phyloP scores from a whole-genome alignment of 1,140 invertebrate species.

The Magallana ariakensis region DNA sequence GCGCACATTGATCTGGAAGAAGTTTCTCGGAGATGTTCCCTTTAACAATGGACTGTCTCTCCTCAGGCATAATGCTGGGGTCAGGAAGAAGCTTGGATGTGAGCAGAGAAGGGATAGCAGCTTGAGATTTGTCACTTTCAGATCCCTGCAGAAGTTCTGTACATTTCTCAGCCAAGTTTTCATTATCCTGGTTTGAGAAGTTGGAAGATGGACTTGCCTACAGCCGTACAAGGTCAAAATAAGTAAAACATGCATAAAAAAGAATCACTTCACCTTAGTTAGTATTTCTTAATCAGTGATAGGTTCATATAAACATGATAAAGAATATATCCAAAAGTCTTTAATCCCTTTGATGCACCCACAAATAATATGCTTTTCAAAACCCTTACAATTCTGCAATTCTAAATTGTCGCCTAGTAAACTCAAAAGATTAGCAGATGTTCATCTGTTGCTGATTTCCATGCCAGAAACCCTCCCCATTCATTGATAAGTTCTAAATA shows the following conservation, averaged over 20 bases:
- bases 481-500: no score
- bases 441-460: no score
- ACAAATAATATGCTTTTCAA: not conserved
- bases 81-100: not conserved
- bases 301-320: not conserved
- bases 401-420: no score
- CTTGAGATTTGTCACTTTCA: not conserved
- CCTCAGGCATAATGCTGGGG: not conserved
- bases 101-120: not conserved
- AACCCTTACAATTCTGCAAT: not conserved
- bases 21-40: not conserved
- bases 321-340: not conserved
- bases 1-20: conserved; percentile 15
- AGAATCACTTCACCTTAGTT: conserved; percentile 21
- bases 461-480: no score
- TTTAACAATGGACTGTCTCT: not conserved
- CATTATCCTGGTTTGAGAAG: not conserved
- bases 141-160: conserved; percentile 1
- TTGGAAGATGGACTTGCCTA: conserved; percentile 30
- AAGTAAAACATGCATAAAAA: conserved; percentile 20
- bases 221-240: conserved; percentile 26
- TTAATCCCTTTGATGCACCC: not conserved
- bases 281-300: not conserved
- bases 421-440: no score
- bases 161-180: conserved; percentile 26